Base-by-base conservation (phyloP, 2,888 invertebrate species). In the Hydrotaea diabolus region DNA sequence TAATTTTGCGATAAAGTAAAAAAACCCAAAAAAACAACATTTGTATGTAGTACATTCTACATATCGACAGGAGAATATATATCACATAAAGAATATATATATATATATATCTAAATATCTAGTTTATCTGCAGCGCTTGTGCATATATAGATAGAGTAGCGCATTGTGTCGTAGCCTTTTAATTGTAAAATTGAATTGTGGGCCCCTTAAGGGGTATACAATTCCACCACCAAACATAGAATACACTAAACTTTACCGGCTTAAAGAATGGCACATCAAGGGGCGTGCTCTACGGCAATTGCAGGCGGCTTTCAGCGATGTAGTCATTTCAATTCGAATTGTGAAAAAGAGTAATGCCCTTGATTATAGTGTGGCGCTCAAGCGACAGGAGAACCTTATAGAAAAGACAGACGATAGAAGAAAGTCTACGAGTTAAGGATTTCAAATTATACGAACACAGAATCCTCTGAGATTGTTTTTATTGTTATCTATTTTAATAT, bases 261-360 rank as follows among this genome's bases (percentile, higher is more conserved):
- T 7, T 3, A 49, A 26, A 23, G 59, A 26, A 59, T 59, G 26
- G 26, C 26, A 31, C 39, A 39, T 1, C 15, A 26, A 23, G 59
- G 23, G 59, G 59, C 59, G 26, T 59, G 59, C 26, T 59, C 23
- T 59, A 1, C 1, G 49, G 13, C n/a, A 49, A 11, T 39, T 26
- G 59, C 59, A 26, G 59, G 13, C 13, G 26, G 15, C 59, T 59
- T 59, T 23, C 59, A 59, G 26, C 59, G 39, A 74, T 0, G 19
- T 11, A 73, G 59, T 26, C 57, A 49, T 71, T 23, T 5, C 23
- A 26, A 15, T 46, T 71, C 2, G 71, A 49, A 23, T 71, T 71
- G 26, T 46, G 5, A 13, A 23, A 74, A 74, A 77, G 43, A 23
- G 71, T 80, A 75, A 72, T 84, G 80, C 83, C 80, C 80, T 84